These are phyloP conservation scores for Andrena dorsata DNA, from an alignment of 2,888 invertebrate species.

Conservation along the genomic window DNA sequence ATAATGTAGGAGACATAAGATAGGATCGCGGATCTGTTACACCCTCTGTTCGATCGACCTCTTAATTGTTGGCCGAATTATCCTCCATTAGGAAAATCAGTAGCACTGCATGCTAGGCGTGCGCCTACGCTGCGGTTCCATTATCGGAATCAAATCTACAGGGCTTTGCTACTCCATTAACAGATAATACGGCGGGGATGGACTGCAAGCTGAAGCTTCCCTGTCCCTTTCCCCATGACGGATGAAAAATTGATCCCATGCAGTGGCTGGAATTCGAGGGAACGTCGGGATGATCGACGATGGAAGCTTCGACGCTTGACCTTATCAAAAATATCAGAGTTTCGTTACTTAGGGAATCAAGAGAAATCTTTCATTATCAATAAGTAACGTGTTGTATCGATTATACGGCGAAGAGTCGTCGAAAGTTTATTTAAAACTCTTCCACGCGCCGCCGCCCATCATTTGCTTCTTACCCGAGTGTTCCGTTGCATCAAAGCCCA, in stretches of 20 bases:
- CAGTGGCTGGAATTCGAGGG: constrained; percentile 22
- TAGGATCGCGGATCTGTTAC: neutral
- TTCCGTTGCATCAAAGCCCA: neutral
- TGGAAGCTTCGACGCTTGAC: neutral
- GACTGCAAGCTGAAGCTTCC: constrained; percentile 4
- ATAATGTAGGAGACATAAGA: neutral
- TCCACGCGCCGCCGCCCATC: neutral
- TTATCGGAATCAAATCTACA: constrained; percentile 67
- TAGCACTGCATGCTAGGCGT: constrained; percentile 43
- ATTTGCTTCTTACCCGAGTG: neutral
- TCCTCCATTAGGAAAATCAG: constrained; percentile 64
- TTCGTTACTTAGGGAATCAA: too few species aligned
- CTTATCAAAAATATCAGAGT: too few species aligned
- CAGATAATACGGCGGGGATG: constrained; percentile 47
- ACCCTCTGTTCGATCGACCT: constrained; percentile 36
- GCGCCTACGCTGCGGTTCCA: constrained; percentile 51
- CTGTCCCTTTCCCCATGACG: neutral
- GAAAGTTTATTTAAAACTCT: too few species aligned
- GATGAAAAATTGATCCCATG: constrained; percentile 6
- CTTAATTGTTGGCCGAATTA: constrained; percentile 63
- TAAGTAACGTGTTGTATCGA: too few species aligned
- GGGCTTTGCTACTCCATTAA: constrained; percentile 50
- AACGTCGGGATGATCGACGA: neutral
- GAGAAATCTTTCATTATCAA: too few species aligned
- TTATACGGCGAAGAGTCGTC: too few species aligned